These are phyloP conservation scores for Sycophaga agraensis DNA, from an alignment of 1,140 invertebrate genomes.

Conservation along the genomic window DNA sequence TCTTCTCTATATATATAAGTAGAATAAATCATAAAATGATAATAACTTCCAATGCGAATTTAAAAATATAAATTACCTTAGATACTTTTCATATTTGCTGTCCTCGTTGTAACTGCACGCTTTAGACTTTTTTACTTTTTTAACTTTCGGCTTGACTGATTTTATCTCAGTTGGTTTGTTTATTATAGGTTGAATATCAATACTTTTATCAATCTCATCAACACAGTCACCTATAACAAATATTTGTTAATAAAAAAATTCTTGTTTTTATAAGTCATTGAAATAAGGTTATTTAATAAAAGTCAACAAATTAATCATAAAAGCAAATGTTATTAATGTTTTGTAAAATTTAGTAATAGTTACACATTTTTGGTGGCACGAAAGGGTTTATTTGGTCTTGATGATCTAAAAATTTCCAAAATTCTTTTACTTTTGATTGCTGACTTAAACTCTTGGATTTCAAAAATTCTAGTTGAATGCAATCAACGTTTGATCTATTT, in stretches of 20 bases:
- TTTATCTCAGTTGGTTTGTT: neutral
- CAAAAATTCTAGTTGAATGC: constrained; percentile 33
- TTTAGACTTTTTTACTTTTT: neutral
- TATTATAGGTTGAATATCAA: no score
- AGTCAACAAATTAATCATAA: neutral
- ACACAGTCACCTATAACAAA: neutral
- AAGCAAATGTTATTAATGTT: neutral
- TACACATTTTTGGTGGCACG: neutral
- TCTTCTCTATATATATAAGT: constrained; percentile 7
- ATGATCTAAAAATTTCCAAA: constrained; percentile 38
- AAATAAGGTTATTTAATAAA: neutral
- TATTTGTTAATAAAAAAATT: neutral
- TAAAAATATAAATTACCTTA: constrained; percentile 4
- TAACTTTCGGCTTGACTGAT: neutral
- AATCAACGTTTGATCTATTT: constrained; percentile 5
- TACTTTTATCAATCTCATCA: neutral
- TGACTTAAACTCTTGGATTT: constrained; percentile 22
- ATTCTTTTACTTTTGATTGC: constrained; percentile 33
- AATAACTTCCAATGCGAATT: neutral
- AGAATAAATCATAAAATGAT: neutral
- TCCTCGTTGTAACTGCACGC: neutral
- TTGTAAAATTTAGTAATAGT: constrained; percentile 2
- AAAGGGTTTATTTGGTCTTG: constrained; percentile 25
- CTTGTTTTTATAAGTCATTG: no score
- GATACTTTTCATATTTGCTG: constrained; percentile 18